These are phyloP conservation scores for Tinamus major DNA, from an alignment of 2,797 vertebrate genomes.

Conservation along the genomic window DNA sequence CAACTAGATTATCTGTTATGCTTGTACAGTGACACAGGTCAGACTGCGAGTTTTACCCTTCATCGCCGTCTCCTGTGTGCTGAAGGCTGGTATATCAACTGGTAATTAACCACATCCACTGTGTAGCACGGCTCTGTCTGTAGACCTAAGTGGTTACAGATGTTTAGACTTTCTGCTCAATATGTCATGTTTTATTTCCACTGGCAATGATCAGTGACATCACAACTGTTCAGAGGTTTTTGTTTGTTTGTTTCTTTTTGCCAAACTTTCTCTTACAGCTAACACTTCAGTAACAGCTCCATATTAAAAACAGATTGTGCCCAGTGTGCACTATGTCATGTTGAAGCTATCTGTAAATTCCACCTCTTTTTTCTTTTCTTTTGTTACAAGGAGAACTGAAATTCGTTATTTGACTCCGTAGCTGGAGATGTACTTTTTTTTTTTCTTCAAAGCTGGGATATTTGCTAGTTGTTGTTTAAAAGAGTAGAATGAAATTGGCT, in stretches of 20 bases:
- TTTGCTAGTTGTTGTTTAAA: neutral
- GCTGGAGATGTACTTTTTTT: neutral
- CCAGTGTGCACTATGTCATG: neutral
- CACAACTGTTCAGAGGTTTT: neutral
- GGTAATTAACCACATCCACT: neutral
- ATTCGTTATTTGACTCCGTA: neutral
- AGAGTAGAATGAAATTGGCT: neutral
- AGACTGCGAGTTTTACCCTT: neutral
- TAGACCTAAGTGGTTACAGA: constrained; percentile 4
- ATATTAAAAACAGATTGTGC: neutral
- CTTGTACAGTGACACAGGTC: neutral
- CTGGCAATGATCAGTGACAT: neutral
- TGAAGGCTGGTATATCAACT: neutral
- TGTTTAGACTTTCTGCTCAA: neutral
- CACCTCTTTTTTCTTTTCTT: neutral
- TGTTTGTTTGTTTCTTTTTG: neutral
- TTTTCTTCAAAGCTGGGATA: neutral
- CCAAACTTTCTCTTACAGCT: neutral
- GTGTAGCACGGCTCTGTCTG: neutral
- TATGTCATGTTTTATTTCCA: constrained; percentile 16
- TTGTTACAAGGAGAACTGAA: neutral
- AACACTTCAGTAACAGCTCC: neutral
- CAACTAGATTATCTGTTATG: neutral
- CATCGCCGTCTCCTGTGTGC: neutral
- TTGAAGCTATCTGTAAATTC: neutral